Evolutionary conservation across 2,888 invertebrate species (phyloP).

Genomic region (Cephus rjabovi): DNA sequence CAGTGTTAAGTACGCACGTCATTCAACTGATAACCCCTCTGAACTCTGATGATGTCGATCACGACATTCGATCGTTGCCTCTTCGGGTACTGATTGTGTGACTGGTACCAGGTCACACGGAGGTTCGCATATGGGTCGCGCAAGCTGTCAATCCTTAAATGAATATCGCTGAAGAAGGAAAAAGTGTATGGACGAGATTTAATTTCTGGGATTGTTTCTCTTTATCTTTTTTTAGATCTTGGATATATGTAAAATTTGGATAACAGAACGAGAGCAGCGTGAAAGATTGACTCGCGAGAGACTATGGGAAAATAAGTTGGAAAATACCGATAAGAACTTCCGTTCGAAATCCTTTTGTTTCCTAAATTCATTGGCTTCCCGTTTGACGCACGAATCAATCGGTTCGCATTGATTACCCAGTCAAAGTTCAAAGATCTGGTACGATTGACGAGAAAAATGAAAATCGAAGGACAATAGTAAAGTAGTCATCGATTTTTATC

Average conservation of each 20-base stretch:
- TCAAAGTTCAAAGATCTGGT: slow-evolving; percentile 30
- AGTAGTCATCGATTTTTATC: background rate
- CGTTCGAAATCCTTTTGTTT: background rate
- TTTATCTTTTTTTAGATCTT: background rate
- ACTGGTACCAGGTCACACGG: slow-evolving; percentile 5
- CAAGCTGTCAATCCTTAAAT: background rate
- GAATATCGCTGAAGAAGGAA: background rate
- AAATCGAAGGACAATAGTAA: background rate
- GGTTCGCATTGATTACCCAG: background rate
- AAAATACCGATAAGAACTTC: background rate
- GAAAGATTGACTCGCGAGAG: background rate
- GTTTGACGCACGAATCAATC: background rate
- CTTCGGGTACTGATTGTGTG: background rate
- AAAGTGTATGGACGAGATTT: background rate
- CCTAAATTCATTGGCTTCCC: background rate
- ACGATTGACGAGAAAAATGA: slow-evolving; percentile 14
- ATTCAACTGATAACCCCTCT: slow-evolving; percentile 2
- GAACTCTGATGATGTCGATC: background rate
- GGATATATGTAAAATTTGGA: background rate
- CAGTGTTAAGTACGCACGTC: background rate
- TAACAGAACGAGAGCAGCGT: background rate
- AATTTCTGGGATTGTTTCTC: background rate
- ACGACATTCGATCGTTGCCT: background rate
- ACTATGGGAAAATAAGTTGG: background rate
- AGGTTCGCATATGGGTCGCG: background rate